Percentiles rank a stretch among this genome's conserved stretches.
Conservation (phyloP, 2,888 invertebrate genomes). For the Schizaphis graminum region DNA sequence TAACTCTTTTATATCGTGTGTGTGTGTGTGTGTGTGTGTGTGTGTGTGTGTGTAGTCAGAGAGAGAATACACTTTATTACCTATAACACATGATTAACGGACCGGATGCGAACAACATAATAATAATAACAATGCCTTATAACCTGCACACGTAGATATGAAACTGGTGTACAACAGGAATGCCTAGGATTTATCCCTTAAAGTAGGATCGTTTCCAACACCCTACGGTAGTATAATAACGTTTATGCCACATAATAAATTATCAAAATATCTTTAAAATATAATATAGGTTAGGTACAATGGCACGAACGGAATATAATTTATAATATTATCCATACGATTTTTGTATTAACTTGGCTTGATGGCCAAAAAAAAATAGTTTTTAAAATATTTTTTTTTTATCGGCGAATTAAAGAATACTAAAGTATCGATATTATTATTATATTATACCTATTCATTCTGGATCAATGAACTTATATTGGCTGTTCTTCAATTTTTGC, state of each 20-base stretch:
- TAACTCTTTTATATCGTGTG: background rate
- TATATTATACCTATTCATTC: background rate
- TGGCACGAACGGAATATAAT: background rate
- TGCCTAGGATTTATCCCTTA: constrained; percentile 51
- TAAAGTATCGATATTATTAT: background rate
- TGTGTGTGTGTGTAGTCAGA: too few species aligned
- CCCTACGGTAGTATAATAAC: background rate
- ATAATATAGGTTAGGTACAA: background rate
- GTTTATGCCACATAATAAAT: constrained; percentile 44
- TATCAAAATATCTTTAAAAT: constrained; percentile 18
- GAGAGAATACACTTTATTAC: constrained; percentile 39
- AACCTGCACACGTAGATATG: background rate
- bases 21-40: background rate
- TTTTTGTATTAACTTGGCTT: background rate
- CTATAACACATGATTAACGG: constrained; percentile 39
- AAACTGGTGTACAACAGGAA: background rate
- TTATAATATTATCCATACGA: background rate
- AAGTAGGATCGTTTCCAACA: constrained; percentile 46
- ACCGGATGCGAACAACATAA: constrained; percentile 44
- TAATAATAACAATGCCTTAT: constrained; percentile 28
- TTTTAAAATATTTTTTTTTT: background rate
- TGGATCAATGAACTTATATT: background rate
- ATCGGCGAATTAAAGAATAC: background rate
- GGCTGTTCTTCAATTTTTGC: background rate
- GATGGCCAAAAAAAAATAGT: background rate